Conservation (phyloP, 2,113 vertebrate genomes). For the Grus americana region DNA sequence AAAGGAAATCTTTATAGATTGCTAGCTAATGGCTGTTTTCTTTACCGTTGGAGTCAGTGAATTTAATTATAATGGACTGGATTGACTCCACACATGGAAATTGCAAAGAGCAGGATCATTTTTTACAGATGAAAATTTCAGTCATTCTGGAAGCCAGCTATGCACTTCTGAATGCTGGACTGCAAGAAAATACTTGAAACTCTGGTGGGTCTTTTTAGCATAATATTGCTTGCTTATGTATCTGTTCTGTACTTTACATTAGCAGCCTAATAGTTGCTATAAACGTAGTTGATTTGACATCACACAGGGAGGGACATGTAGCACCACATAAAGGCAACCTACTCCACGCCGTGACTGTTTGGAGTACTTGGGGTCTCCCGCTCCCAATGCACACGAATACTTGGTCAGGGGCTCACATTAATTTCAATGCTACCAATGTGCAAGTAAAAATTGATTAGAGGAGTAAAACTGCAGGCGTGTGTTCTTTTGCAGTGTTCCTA, state of each 20-base stretch:
- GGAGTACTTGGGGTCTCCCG: not conserved
- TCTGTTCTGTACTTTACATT: not conserved
- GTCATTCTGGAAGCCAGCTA: not conserved
- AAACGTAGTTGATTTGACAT: not conserved
- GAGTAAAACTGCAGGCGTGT: not conserved
- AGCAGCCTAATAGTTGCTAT: not conserved
- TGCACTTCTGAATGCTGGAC: not conserved
- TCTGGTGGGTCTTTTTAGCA: not conserved
- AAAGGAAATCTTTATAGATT: conserved; percentile 49
- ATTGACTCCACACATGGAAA: conserved; percentile 32
- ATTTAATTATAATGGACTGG: conserved; percentile 35
- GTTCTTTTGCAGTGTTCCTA: not conserved
- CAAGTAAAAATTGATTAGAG: not conserved
- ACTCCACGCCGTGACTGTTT: rapidly evolving
- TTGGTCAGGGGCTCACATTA: not conserved
- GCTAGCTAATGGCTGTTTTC: conserved; percentile 46
- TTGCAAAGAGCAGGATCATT: not conserved
- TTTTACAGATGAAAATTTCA: not conserved
- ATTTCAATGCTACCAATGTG: not conserved
- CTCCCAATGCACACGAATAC: not conserved
- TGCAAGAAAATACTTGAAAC: not conserved
- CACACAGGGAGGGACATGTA: not conserved
- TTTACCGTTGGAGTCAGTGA: conserved; percentile 26
- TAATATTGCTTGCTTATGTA: not conserved
- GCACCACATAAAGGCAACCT: not conserved